Conservation (phyloP, 2,113 vertebrate genomes). For the Carassius gibelio region DNA sequence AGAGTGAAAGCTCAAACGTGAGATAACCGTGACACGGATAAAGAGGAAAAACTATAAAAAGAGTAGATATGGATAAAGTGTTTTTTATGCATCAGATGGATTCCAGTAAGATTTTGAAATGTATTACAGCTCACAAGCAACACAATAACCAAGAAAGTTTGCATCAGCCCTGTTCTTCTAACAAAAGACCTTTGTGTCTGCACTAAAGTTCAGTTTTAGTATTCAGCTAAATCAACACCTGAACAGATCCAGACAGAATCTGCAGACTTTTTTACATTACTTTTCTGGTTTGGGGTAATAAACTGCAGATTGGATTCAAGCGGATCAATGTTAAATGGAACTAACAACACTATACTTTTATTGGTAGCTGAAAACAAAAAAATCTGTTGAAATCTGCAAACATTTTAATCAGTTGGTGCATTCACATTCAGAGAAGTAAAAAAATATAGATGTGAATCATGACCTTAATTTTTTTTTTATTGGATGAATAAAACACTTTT, state of each 20-base stretch:
- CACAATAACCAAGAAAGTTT: not conserved
- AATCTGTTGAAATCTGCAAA: too few relatives aligned
- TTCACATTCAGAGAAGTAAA: too few relatives aligned
- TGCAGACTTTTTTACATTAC: not conserved
- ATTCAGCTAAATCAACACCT: not conserved
- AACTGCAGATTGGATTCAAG: not conserved
- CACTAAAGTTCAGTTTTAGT: not conserved
- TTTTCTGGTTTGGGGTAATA: not conserved
- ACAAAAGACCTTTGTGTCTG: not conserved
- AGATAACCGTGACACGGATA: constrained; percentile 7
- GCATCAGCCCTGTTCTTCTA: not conserved
- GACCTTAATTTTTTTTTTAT: too few relatives aligned
- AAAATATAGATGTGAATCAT: too few relatives aligned
- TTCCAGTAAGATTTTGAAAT: not conserved
- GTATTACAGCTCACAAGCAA: not conserved
- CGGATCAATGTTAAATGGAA: too few relatives aligned
- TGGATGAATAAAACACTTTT: too few relatives aligned
- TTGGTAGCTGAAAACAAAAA: too few relatives aligned
- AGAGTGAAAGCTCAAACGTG: constrained; percentile 23
- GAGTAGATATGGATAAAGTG: not conserved
- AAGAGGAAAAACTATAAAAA: not conserved
- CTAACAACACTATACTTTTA: too few relatives aligned
- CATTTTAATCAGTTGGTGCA: too few relatives aligned
- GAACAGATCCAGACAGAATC: not conserved
- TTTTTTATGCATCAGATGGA: not conserved